phyloP scores from a whole-genome alignment of 2,888 invertebrate species.

The Zootermopsis nevadensis region DNA sequence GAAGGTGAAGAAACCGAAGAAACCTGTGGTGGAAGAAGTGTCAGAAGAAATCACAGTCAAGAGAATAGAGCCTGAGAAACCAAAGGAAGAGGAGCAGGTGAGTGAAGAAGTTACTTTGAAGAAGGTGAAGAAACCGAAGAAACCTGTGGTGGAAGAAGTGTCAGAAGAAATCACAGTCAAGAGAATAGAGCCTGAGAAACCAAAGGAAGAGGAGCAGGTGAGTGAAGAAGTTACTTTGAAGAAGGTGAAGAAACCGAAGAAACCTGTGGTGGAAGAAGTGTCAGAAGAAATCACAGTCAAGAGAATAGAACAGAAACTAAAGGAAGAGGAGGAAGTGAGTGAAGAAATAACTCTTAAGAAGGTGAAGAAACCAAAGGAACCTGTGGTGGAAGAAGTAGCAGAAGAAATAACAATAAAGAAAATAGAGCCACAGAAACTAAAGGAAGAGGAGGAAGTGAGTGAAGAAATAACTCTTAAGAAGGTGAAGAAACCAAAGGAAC shows the following conservation, averaged over 20 bases:
- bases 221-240: slow-evolving; percentile 65
- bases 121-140: slow-evolving; percentile 50
- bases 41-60: slow-evolving; percentile 75
- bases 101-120: slow-evolving; percentile 55
- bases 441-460: slow-evolving; percentile 54
- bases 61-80: slow-evolving; percentile 43
- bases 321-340: slow-evolving; percentile 56
- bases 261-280: slow-evolving; percentile 60
- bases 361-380: slow-evolving; percentile 47
- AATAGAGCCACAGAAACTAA: slow-evolving; percentile 48
- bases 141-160: slow-evolving; percentile 47
- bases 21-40: slow-evolving; percentile 60
- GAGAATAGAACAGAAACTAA: slow-evolving; percentile 52
- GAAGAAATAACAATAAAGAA: slow-evolving; percentile 43
- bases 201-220: slow-evolving; percentile 51
- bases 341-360: slow-evolving; percentile 57
- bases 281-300: slow-evolving; percentile 61
- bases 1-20: slow-evolving; percentile 61
- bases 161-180: slow-evolving; percentile 51
- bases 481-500: slow-evolving; percentile 63
- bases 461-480: slow-evolving; percentile 69
- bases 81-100: slow-evolving; percentile 51
- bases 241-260: slow-evolving; percentile 43
- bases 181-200: slow-evolving; percentile 42
- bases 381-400: slow-evolving; percentile 48